Evolutionary conservation across 1,140 invertebrate species (phyloP).

Genomic region (Megathymus violae): DNA sequence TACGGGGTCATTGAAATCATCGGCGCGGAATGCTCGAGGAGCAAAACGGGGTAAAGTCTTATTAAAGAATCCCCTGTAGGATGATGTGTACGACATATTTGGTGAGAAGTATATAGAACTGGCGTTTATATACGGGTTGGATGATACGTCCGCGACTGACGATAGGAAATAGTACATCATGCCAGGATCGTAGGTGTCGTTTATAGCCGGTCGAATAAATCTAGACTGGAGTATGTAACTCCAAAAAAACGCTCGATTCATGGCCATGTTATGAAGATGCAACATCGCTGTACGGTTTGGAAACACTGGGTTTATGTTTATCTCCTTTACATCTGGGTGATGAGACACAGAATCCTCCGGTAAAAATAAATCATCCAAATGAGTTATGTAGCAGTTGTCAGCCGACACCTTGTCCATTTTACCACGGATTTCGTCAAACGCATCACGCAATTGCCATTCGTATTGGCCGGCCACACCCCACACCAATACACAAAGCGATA

Average conservation of each 20-base stretch:
- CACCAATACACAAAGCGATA: constrained; percentile 68
- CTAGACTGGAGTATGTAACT: constrained; percentile 97
- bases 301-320: constrained; percentile 97
- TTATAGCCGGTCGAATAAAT: constrained; percentile 94
- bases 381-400: constrained; percentile 95
- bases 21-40: constrained; percentile 94
- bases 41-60: constrained; percentile 98
- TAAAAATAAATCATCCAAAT: constrained; percentile 93
- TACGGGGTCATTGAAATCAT: constrained; percentile 97
- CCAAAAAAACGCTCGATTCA: constrained; percentile 97
- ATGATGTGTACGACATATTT: constrained; percentile 97
- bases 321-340: constrained; percentile 96
- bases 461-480: constrained; percentile 92
- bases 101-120: constrained; percentile 97
- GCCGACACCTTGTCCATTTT: constrained; percentile 91
- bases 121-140: constrained; percentile 96
- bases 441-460: constrained; percentile 94
- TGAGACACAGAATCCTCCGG: constrained; percentile 94
- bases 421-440: constrained; percentile 93
- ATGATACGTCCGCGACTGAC: constrained; percentile 96
- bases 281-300: constrained; percentile 96
- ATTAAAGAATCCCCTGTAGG: constrained; percentile 98
- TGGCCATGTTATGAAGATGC: constrained; percentile 97
- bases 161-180: constrained; percentile 99
- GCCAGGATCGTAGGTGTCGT: constrained; percentile 97